Percentiles rank a stretch among this genome's conserved stretches.
These are phyloP conservation scores for Protobothrops mucrosquamatus DNA, from an alignment of 2,113 vertebrate species.

Conservation along the genomic window DNA sequence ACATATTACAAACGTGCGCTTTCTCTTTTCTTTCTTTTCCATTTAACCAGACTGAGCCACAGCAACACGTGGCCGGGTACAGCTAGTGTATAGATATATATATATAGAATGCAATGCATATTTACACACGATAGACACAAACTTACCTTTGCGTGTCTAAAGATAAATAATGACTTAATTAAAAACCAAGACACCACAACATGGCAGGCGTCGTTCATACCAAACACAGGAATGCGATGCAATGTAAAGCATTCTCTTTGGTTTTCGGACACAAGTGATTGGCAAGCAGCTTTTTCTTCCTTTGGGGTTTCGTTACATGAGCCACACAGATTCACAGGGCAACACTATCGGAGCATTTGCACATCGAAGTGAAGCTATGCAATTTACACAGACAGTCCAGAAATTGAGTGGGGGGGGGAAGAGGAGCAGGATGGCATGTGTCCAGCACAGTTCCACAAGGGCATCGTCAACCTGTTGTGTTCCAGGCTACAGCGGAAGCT, in stretches of 20 bases:
- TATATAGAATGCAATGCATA: conserved; percentile 54
- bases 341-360: conserved; percentile 68
- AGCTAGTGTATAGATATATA: too few relatives aligned
- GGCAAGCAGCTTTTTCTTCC: conserved; percentile 70
- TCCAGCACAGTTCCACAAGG: conserved; percentile 64
- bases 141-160: conserved; percentile 74
- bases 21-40: too few relatives aligned
- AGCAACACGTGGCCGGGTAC: too few relatives aligned
- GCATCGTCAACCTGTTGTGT: conserved; percentile 45
- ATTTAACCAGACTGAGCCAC: too few relatives aligned
- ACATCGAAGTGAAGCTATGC: conserved; percentile 68
- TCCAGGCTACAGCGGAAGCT: conserved; percentile 72
- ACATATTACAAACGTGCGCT: too few relatives aligned
- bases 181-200: conserved; percentile 68
- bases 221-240: conserved; percentile 70
- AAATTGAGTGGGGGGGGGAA: conserved; percentile 24
- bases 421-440: conserved; percentile 69
- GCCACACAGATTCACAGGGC: conserved; percentile 81
- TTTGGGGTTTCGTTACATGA: conserved; percentile 70
- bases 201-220: conserved; percentile 64
- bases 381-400: conserved; percentile 68
- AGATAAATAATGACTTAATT: conserved; percentile 66
- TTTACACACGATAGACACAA: conserved; percentile 50
- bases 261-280: conserved; percentile 63
- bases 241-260: conserved; percentile 68